Evolutionary conservation across 2,888 invertebrate species (phyloP).

Genomic region (Erebia epiphron): DNA sequence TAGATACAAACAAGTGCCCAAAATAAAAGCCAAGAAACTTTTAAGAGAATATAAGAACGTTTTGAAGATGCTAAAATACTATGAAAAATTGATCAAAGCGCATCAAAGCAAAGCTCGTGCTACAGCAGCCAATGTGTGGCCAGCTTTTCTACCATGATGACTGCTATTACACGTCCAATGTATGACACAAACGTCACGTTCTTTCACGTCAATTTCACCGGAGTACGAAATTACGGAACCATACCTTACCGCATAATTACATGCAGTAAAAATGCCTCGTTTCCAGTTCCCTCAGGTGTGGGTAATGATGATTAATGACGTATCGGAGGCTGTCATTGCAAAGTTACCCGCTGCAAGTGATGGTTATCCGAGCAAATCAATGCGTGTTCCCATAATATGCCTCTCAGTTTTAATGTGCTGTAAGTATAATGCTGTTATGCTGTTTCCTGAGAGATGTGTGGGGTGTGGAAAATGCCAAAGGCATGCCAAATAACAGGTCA

Average conservation of each 20-base stretch:
- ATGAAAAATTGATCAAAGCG: too few species aligned
- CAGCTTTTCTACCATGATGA: neutral
- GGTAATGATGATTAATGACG: constrained; percentile 43
- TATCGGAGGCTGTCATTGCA: constrained; percentile 36
- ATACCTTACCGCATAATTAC: constrained; percentile 1
- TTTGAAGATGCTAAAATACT: too few species aligned
- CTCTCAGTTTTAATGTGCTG: constrained; percentile 30
- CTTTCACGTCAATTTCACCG: constrained; percentile 14
- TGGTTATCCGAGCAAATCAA: constrained; percentile 38
- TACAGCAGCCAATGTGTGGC: too few species aligned
- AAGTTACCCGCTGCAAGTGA: constrained; percentile 22
- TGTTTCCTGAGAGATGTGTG: neutral
- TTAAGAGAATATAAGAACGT: too few species aligned
- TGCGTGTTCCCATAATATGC: constrained; percentile 31
- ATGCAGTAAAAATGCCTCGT: constrained; percentile 19
- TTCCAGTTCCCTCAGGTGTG: constrained; percentile 36
- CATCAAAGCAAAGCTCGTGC: too few species aligned
- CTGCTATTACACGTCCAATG: constrained; percentile 20
- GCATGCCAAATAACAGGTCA: neutral
- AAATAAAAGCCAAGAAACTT: too few species aligned
- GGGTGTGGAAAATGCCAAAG: neutral
- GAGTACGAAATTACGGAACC: constrained; percentile 2
- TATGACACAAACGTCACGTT: constrained; percentile 24
- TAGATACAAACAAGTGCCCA: too few species aligned
- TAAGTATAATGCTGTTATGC: neutral